Percentiles rank a stretch among this genome's conserved stretches.
Evolutionary conservation across 2,888 invertebrate species (phyloP).

Genomic region (Patella ulyssiponensis): DNA sequence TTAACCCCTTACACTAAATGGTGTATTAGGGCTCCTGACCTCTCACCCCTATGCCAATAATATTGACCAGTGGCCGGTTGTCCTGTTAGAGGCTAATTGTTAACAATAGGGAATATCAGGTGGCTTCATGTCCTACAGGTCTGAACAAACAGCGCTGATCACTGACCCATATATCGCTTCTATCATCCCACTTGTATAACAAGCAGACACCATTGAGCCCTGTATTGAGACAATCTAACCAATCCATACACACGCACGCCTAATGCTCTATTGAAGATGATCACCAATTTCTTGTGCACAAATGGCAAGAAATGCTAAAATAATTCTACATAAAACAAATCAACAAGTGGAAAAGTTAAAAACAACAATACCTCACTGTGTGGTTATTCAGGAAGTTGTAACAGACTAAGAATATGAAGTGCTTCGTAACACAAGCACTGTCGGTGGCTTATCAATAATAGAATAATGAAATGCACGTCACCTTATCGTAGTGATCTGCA

Average conservation of each 20-base stretch:
- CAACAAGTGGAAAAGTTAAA: constrained; percentile 10
- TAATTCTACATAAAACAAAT: constrained; percentile 10
- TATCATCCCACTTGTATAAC: constrained; percentile 12
- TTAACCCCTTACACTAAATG: no score
- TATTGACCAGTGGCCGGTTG: constrained; percentile 1
- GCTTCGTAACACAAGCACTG: constrained; percentile 10
- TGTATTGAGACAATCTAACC: constrained; percentile 12
- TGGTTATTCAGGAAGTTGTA: constrained; percentile 3
- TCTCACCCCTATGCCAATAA: neutral
- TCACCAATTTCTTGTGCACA: constrained; percentile 6
- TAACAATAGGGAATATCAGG: constrained; percentile 2
- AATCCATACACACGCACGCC: constrained; percentile 12
- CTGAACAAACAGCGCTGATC: neutral
- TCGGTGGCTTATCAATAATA: constrained; percentile 20
- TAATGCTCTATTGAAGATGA: constrained; percentile 8
- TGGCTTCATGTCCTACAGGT: constrained; percentile 10
- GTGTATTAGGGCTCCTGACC: neutral
- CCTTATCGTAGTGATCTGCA: constrained; percentile 19
- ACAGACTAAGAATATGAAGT: constrained; percentile 11
- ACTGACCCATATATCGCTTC: constrained; percentile 11
- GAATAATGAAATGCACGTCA: constrained; percentile 32
- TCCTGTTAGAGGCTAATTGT: constrained; percentile 8
- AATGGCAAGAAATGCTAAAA: neutral
- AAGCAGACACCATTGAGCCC: constrained; percentile 10
- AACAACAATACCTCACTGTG: constrained; percentile 4